phyloP scores from a whole-genome alignment of 2,888 invertebrate genomes.

The Phalangium opilio region DNA sequence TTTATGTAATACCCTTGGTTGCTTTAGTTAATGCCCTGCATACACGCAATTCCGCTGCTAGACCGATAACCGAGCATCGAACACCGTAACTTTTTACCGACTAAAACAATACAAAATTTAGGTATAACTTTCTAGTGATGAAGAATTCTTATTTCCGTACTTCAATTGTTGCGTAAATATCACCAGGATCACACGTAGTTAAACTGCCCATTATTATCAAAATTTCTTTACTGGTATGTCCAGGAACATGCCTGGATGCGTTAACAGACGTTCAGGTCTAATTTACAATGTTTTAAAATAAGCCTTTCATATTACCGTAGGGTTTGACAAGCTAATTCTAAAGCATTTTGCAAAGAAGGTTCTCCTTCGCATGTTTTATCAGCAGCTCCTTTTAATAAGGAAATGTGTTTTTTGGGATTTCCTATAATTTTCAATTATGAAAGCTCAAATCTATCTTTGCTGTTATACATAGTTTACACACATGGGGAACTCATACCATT shows the following conservation, averaged over 20 bases:
- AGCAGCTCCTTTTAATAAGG: conserved; percentile 33
- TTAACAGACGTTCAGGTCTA: not conserved
- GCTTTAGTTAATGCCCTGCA: conserved; percentile 69
- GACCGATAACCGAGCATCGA: conserved; percentile 81
- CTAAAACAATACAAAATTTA: conserved; percentile 34
- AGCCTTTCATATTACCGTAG: conserved; percentile 39
- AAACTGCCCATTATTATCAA: conserved; percentile 80
- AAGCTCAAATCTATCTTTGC: no score
- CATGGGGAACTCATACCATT: no score
- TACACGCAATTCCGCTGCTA: conserved; percentile 87
- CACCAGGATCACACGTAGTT: conserved; percentile 91
- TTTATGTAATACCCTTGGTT: conserved; percentile 42
- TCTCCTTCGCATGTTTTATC: conserved; percentile 65
- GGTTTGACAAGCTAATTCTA: conserved; percentile 70
- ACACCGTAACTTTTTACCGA: conserved; percentile 60
- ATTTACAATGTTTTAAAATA: not conserved
- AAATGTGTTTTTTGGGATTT: conserved; percentile 34
- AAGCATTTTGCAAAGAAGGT: conserved; percentile 87
- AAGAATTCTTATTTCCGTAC: conserved; percentile 31
- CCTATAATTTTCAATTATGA: conserved; percentile 24
- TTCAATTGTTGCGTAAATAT: conserved; percentile 68
- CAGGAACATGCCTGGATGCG: conserved; percentile 55
- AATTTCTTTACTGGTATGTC: conserved; percentile 88
- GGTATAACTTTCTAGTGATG: conserved; percentile 3
- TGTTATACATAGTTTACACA: no score